Conservation (phyloP, 2,113 vertebrate genomes). For the mouse (Mus musculus) region DNA sequence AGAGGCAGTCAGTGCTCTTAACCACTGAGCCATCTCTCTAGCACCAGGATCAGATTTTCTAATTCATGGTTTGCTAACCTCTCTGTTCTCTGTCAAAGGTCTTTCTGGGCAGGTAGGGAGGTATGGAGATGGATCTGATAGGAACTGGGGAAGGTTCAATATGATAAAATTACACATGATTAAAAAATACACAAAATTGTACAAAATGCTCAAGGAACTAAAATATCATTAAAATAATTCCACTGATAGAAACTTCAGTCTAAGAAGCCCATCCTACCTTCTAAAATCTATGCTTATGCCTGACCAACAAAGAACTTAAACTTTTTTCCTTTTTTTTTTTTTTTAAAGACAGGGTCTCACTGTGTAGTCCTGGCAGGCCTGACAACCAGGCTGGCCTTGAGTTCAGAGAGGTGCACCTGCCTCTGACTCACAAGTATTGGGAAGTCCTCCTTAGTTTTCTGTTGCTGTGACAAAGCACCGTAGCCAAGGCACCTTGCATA, state of each 20-base stretch:
- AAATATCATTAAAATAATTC: not conserved
- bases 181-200: not conserved
- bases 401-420: not conserved
- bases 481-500: not conserved
- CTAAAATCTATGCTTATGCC: conserved; percentile 10
- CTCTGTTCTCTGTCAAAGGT: not conserved
- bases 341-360: not conserved
- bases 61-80: conserved; percentile 1
- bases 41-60: not conserved
- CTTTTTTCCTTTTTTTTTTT: too few relatives aligned
- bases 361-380: not conserved
- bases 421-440: not conserved
- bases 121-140: not conserved
- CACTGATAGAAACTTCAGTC: not conserved
- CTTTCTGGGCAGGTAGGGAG: not conserved
- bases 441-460: not conserved
- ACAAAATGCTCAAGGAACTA: not conserved
- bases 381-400: not conserved
- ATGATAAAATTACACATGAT: not conserved
- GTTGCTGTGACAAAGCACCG: not conserved
- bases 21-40: too few relatives aligned
- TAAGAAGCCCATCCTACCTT: not conserved
- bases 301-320: not conserved
- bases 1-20: too few relatives aligned
- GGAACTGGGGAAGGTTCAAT: too few relatives aligned